Conservation (phyloP, 37 sponge, comb jelly and placozoan genomes). For the Geodia barretti region DNA sequence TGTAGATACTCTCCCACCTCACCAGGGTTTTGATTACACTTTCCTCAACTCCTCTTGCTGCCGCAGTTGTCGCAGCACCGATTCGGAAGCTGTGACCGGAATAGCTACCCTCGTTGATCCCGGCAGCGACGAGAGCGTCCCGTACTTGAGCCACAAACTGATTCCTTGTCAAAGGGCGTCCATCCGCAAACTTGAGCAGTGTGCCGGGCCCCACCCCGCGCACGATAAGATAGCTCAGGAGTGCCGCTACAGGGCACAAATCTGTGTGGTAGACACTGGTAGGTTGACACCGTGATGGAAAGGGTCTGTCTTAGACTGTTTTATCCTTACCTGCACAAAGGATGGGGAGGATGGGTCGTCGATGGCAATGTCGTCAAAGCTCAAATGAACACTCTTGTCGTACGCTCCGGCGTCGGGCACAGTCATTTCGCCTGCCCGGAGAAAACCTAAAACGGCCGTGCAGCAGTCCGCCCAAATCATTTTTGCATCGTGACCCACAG, state of each 20-base stretch:
- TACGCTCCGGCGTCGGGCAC: slow-evolving; percentile 1
- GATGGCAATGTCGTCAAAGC: slow-evolving; percentile 13
- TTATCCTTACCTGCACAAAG: slow-evolving; percentile 16
- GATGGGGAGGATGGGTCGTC: slow-evolving; percentile 9
- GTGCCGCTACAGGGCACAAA: slow-evolving; percentile 21
- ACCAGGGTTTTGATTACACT: slow-evolving; percentile 31
- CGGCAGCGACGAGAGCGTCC: slow-evolving; percentile 13
- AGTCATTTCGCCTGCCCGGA: slow-evolving; percentile 12
- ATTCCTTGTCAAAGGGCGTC: slow-evolving; percentile 14
- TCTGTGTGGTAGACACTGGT: not conserved
- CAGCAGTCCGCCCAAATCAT: slow-evolving; percentile 48
- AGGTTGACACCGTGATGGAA: slow-evolving; percentile 17
- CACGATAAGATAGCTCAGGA: slow-evolving; percentile 14
- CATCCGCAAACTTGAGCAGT: slow-evolving; percentile 22
- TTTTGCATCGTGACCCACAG: slow-evolving; percentile 10
- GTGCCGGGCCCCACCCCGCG: slow-evolving; percentile 12
- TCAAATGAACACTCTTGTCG: slow-evolving; percentile 17
- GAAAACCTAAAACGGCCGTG: slow-evolving; percentile 23
- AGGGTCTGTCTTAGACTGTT: slow-evolving; percentile 49
- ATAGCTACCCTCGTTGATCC: no score
- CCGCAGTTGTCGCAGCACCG: slow-evolving; percentile 32
- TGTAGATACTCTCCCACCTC: slow-evolving; percentile 26
- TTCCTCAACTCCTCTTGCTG: slow-evolving; percentile 21
- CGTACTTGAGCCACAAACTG: slow-evolving; percentile 22
- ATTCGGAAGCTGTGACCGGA: slow-evolving; percentile 32